These are phyloP conservation scores for Gasteruption jaculator DNA, from an alignment of 2,888 invertebrate species.

Conservation along the genomic window DNA sequence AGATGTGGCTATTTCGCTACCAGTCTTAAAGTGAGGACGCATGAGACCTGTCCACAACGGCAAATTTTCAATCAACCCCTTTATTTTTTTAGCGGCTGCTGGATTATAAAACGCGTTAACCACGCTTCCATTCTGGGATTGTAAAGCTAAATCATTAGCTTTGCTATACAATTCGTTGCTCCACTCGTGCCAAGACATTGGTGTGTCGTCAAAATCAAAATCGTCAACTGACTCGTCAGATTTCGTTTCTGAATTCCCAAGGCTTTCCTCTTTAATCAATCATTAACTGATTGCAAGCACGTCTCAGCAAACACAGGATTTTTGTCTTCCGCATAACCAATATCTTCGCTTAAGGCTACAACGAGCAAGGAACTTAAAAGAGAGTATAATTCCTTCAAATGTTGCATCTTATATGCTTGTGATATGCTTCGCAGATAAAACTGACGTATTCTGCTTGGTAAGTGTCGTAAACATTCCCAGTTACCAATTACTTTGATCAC, in stretches of 20 bases:
- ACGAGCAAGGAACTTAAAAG: constrained; percentile 1
- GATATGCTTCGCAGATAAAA: constrained; percentile 9
- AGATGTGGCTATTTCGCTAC: constrained; percentile 10
- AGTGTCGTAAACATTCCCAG: constrained; percentile 10
- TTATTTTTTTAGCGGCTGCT: constrained; percentile 10
- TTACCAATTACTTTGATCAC: constrained; percentile 7
- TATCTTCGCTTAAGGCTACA: constrained; percentile 4
- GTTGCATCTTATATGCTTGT: constrained; percentile 9
- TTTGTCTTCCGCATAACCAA: constrained; percentile 4
- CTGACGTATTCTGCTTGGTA: constrained; percentile 2
- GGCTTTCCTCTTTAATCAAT: no score
- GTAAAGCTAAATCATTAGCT: constrained; percentile 1
- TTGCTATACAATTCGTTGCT: not conserved
- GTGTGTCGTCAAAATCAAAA: constrained; percentile 1
- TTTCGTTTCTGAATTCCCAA: not conserved
- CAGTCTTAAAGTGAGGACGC: constrained; percentile 10
- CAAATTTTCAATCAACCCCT: constrained; percentile 8
- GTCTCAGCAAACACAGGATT: constrained; percentile 1
- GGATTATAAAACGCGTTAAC: constrained; percentile 15
- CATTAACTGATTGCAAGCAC: no score
- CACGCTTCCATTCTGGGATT: constrained; percentile 5
- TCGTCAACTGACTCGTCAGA: not conserved
- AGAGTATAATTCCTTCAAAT: not conserved
- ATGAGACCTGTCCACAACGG: constrained; percentile 16
- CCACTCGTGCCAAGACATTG: constrained; percentile 6